phyloP scores from a whole-genome alignment of 2,113 vertebrate genomes.

The Macrotis lagotis region DNA sequence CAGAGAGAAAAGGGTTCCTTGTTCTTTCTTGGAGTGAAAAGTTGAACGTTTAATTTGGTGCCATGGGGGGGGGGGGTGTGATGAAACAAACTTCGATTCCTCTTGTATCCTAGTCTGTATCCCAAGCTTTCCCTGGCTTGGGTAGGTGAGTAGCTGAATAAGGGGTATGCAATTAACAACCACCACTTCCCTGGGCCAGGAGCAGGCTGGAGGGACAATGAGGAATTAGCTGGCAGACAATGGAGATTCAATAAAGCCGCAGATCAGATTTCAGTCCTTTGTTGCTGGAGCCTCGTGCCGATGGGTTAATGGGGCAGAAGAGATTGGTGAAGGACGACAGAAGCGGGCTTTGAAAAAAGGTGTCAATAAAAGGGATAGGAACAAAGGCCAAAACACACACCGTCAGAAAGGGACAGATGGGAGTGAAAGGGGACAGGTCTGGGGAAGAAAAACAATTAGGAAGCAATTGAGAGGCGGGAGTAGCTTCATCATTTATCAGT shows the following conservation, averaged over 20 bases:
- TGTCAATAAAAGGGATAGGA: conserved; percentile 85
- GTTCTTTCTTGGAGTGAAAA: not conserved
- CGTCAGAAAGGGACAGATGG: conserved; percentile 91
- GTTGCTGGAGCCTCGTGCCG: conserved; percentile 90
- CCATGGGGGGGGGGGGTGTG: not conserved
- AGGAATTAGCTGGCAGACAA: conserved; percentile 78
- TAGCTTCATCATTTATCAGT: conserved; percentile 58
- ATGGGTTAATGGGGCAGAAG: conserved; percentile 97
- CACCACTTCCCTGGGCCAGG: conserved; percentile 31
- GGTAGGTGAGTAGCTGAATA: conserved; percentile 40
- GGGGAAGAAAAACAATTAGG: conserved; percentile 63
- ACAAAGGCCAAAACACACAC: conserved; percentile 90
- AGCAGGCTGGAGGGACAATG: conserved; percentile 67
- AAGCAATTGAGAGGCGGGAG: conserved; percentile 50
- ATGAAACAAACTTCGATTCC: not conserved
- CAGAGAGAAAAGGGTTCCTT: not conserved
- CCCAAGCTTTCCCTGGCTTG: not conserved
- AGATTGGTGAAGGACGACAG: conserved; percentile 88
- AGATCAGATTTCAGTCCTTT: conserved; percentile 87
- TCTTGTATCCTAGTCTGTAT: not conserved
- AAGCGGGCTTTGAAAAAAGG: conserved; percentile 85
- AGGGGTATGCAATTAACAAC: conserved; percentile 70
- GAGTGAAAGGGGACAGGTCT: conserved; percentile 77
- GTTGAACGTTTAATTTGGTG: not conserved
- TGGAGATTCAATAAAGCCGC: conserved; percentile 78